Evolutionary conservation across 2,797 vertebrate species (phyloP), one percentile per base, ranked within the genome.

Genomic region (Tapera naevia): DNA sequence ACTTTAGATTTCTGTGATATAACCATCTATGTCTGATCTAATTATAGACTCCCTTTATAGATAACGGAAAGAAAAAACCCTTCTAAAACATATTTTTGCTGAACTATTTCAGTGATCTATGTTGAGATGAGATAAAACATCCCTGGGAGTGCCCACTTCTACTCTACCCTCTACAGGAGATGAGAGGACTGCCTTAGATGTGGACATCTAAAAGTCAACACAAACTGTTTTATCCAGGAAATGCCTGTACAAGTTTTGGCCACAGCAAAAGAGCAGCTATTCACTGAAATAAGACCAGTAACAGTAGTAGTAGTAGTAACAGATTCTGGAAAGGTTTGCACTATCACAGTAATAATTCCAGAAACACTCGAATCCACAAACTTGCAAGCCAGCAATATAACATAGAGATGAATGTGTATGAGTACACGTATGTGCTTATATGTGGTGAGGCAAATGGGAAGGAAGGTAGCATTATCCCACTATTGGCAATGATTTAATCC

Each of bases 21-120:
- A 93, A 85, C 58, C 27, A 65, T 51, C 62, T 70, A 54, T 46
- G 83, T 79, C 78, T 93, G 84, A 73, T 80, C 71, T 96, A 93
- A 80, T 82, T 87, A 87, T 67, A 91, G 39, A 7, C n/a, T 73
- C 43, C 18, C 16, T 89, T 80, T 80, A 37, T 13, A 84, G 92
- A 76, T 80, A 87, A 82, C 22, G 37, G 64, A 86, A 86, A 84
- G 66, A 81, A 93, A 81, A 81, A 33, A 6, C 53, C 30, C 14
- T 72, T 81, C 25, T 80, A 37, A 91, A 91, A 2, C 3, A 6
- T 8, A 2, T 54, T 88, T 96, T 93, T 92, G 21, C 41, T 51
- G 67, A 92, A 60, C n/a, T 87, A 37, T 56, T 93, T 80, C 48
- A 81, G 39, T 33, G 85, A 85, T 60, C 56, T 69, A 12, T 17